A percentile compares a stretch with the other conserved stretches of the same genome.
phyloP scores from a whole-genome alignment of 2,888 invertebrate species.

The Phymatocera aterrima region DNA sequence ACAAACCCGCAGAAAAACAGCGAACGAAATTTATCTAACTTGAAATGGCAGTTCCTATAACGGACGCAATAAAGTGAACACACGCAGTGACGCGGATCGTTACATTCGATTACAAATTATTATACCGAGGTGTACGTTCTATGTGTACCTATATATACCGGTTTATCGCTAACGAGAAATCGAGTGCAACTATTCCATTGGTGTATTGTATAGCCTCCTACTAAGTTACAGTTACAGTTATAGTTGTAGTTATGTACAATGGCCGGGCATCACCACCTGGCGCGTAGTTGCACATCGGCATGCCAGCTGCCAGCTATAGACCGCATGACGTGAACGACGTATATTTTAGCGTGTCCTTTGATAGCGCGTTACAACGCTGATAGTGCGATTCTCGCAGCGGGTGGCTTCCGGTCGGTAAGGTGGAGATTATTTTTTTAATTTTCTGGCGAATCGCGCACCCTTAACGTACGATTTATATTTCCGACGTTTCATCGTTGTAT shows the following conservation, averaged over 20 bases:
- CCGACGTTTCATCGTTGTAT: not conserved
- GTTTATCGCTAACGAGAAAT: not conserved
- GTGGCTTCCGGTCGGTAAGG: constrained; percentile 5
- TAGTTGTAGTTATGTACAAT: not conserved
- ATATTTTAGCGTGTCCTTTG: constrained; percentile 20
- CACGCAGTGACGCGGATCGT: constrained; percentile 11
- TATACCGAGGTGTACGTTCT: too few relatives aligned
- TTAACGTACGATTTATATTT: not conserved
- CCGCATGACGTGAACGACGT: constrained; percentile 26
- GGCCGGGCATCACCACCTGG: not conserved
- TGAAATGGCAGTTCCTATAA: not conserved
- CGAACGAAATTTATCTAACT: not conserved
- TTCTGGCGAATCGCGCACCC: constrained; percentile 3
- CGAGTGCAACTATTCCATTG: not conserved
- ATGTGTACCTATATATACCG: not conserved
- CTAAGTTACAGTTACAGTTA: not conserved
- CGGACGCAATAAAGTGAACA: constrained; percentile 13
- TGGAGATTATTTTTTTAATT: constrained; percentile 34
- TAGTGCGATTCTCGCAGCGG: constrained; percentile 25
- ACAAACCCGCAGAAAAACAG: not conserved
- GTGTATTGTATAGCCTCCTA: not conserved
- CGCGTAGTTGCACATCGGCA: constrained; percentile 13
- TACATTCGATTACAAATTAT: constrained; percentile 22
- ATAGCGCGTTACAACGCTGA: constrained; percentile 31
- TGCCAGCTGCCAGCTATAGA: too few relatives aligned